These are phyloP conservation scores for Malurus elegans DNA, from an alignment of 2,113 vertebrate species.

Conservation along the genomic window DNA sequence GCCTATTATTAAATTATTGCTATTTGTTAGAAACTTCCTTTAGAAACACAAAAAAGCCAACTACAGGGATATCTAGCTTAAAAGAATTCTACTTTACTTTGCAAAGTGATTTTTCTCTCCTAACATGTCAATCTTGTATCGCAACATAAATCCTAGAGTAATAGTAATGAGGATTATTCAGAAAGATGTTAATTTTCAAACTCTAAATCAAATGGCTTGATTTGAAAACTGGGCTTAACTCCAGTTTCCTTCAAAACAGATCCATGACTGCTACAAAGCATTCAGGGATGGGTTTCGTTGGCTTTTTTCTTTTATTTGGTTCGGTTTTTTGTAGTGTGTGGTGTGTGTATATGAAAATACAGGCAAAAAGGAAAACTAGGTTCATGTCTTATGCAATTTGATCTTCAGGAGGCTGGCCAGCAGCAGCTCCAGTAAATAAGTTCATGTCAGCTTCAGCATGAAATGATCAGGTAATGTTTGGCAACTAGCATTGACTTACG, in stretches of 20 bases:
- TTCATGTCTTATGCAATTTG: not conserved
- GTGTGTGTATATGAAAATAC: not conserved
- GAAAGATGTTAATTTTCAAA: not conserved
- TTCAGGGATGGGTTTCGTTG: not conserved
- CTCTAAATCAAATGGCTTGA: not conserved
- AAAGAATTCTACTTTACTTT: not conserved
- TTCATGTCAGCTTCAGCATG: not conserved
- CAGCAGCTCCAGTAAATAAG: not conserved
- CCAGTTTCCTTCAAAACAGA: not conserved
- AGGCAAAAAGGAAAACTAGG: not conserved
- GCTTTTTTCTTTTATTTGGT: not conserved
- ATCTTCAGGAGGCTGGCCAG: not conserved
- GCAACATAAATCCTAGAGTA: fast-evolving
- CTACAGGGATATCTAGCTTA: not conserved
- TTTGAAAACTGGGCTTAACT: not conserved
- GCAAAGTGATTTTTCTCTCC: not conserved
- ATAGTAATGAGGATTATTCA: not conserved
- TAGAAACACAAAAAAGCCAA: not conserved
- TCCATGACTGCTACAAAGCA: not conserved
- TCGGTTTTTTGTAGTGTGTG: not conserved
- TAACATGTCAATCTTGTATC: not conserved
- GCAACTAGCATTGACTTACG: not conserved
- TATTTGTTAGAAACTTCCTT: not conserved
- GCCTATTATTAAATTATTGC: not conserved
- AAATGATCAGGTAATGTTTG: not conserved